phyloP scores from a whole-genome alignment of 2,888 invertebrate species.

The Disparrhopalites patrizii region DNA sequence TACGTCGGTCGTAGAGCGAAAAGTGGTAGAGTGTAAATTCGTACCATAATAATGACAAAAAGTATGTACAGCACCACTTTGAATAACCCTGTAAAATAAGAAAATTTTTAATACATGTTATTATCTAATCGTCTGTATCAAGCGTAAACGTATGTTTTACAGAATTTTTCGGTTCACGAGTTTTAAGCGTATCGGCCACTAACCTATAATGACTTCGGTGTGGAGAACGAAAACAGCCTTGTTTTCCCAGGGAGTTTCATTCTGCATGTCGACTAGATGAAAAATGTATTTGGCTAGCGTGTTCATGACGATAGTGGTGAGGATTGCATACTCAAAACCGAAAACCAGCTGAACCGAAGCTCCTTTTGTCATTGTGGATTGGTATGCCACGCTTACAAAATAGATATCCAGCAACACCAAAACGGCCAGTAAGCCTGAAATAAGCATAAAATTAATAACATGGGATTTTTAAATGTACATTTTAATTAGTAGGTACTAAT shows the following conservation, averaged over 20 bases:
- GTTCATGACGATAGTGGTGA: conserved; percentile 87
- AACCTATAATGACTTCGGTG: conserved; percentile 91
- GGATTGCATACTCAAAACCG: conserved; percentile 98
- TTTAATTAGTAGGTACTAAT: not conserved
- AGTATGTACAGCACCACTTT: conserved; percentile 78
- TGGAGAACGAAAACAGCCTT: conserved; percentile 97
- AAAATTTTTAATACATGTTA: not conserved
- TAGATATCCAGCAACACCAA: conserved; percentile 78
- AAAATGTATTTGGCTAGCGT: conserved; percentile 86
- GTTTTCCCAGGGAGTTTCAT: conserved; percentile 98
- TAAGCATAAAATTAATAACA: too few relatives aligned
- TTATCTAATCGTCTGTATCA: not conserved
- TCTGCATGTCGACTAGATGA: conserved; percentile 82
- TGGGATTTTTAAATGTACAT: too few relatives aligned
- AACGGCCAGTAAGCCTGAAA: conserved; percentile 66
- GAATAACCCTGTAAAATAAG: conserved; percentile 57
- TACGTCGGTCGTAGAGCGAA: conserved; percentile 99
- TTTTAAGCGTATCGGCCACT: conserved; percentile 39
- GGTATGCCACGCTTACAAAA: conserved; percentile 80
- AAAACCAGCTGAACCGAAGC: conserved; percentile 98
- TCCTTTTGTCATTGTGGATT: conserved; percentile 85
- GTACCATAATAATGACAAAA: conserved; percentile 94
- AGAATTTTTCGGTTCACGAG: not conserved
- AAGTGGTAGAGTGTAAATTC: conserved; percentile 92
- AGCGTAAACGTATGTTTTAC: not conserved